phyloP scores from a whole-genome alignment of 2,888 invertebrate species.

The Sinotaia quadrata region DNA sequence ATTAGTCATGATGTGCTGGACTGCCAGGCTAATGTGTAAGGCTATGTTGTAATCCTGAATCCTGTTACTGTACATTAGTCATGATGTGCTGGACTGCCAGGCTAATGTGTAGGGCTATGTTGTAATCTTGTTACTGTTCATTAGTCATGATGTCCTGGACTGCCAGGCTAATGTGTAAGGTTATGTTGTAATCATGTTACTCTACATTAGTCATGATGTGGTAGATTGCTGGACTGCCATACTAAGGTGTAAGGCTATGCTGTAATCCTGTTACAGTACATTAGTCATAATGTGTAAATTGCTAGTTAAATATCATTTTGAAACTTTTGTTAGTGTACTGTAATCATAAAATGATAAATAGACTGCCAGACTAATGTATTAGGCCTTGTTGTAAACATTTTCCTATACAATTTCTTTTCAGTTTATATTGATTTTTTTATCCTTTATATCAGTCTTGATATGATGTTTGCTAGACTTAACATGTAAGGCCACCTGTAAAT shows the following conservation, averaged over 20 bases:
- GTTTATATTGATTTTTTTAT: no score
- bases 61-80: slow-evolving; percentile 93
- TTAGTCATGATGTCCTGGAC: slow-evolving; percentile 80
- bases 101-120: slow-evolving; percentile 77
- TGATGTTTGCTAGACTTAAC: no score
- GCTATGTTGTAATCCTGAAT: not conserved
- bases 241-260: slow-evolving; percentile 77
- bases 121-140: not conserved
- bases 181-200: not conserved
- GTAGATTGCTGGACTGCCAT: slow-evolving; percentile 92
- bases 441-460: no score
- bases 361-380: no score
- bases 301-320: no score
- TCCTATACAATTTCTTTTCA: no score
- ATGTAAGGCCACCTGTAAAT: no score
- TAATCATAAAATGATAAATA: no score
- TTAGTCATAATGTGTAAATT: no score
- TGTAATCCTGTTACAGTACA: not conserved
- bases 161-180: slow-evolving; percentile 82
- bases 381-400: no score
- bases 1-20: slow-evolving; percentile 90
- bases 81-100: slow-evolving; percentile 89
- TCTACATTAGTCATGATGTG: slow-evolving; percentile 73
- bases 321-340: slow-evolving; percentile 94
- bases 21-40: no score